A percentile compares a stretch with the other conserved stretches of the same genome.
These are phyloP conservation scores for Taxidea taxus DNA, from an alignment of 2,113 vertebrate genomes.

Conservation along the genomic window DNA sequence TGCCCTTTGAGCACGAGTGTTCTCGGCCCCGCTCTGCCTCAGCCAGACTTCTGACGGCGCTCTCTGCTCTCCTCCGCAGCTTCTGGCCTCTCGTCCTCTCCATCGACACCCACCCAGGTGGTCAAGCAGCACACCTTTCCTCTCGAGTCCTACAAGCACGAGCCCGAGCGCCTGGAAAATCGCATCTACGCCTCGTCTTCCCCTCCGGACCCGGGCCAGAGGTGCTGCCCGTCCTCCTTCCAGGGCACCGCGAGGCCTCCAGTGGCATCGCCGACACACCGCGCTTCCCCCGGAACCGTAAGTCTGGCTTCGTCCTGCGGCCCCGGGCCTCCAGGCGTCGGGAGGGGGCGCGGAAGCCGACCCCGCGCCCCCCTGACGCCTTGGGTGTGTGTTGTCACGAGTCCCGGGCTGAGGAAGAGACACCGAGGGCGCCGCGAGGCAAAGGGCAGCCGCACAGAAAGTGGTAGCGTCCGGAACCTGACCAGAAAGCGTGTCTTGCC, in stretches of 20 bases:
- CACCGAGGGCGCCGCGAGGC: rapidly evolving
- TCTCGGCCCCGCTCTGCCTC: rapidly evolving
- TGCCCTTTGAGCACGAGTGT: not conserved
- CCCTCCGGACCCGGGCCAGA: conserved; percentile 89
- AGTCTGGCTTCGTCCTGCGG: conserved; percentile 75
- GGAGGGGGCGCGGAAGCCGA: not conserved
- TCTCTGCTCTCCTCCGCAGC: conserved; percentile 78
- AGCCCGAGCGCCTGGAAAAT: conserved; percentile 86
- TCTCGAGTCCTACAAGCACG: conserved; percentile 88
- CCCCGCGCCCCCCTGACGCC: rapidly evolving
- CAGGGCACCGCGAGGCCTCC: conserved; percentile 83
- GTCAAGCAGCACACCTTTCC: conserved; percentile 90
- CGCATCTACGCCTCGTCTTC: conserved; percentile 88
- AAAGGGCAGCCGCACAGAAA: too few relatives aligned
- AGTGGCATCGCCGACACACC: conserved; percentile 80
- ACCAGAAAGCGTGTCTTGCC: not conserved
- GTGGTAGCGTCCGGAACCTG: not conserved
- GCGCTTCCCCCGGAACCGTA: conserved; percentile 90
- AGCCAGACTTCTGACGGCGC: not conserved
- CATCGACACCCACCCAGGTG: conserved; percentile 92
- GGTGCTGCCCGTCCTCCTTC: conserved; percentile 82
- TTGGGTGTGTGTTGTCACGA: not conserved
- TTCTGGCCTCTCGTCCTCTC: conserved; percentile 91
- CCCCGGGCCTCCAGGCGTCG: rapidly evolving
- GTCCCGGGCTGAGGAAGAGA: not conserved